Percentiles rank a stretch among this genome's conserved stretches.
phyloP scores from a whole-genome alignment of 2,113 vertebrate species.

The Pseudorectes ferrugineus region DNA sequence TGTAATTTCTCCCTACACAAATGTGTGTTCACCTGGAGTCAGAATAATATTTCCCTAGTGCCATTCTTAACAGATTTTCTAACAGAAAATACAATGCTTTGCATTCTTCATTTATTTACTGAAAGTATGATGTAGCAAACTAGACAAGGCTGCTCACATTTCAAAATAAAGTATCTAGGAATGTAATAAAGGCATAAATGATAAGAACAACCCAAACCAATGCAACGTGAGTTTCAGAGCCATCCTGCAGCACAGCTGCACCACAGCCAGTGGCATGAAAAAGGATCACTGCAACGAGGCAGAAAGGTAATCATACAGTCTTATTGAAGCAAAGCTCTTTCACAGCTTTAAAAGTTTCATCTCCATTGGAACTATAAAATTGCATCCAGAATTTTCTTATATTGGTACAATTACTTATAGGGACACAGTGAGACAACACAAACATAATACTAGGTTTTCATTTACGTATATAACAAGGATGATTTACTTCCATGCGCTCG shows the following conservation, averaged over 20 bases:
- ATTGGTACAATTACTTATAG: background rate
- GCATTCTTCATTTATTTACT: background rate
- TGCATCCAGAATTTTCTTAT: background rate
- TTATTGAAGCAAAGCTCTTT: background rate
- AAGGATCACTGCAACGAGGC: background rate
- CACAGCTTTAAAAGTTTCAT: background rate
- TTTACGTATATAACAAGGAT: background rate
- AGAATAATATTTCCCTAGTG: background rate
- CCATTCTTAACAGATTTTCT: background rate
- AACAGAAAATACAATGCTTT: background rate
- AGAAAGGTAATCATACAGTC: background rate
- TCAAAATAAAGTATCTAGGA: background rate
- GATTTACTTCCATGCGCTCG: rapidly evolving
- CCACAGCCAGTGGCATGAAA: background rate
- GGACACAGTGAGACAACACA: background rate
- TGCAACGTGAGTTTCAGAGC: background rate
- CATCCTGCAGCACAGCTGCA: background rate
- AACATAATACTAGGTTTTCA: background rate
- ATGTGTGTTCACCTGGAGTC: rapidly evolving
- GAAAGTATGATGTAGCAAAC: background rate
- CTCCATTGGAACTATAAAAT: background rate
- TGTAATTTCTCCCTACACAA: background rate
- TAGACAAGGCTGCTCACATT: background rate
- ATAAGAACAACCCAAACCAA: background rate
- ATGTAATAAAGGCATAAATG: background rate